Evolutionary conservation across 2,797 vertebrate species (phyloP).

Genomic region (Echiichthys vipera): DNA sequence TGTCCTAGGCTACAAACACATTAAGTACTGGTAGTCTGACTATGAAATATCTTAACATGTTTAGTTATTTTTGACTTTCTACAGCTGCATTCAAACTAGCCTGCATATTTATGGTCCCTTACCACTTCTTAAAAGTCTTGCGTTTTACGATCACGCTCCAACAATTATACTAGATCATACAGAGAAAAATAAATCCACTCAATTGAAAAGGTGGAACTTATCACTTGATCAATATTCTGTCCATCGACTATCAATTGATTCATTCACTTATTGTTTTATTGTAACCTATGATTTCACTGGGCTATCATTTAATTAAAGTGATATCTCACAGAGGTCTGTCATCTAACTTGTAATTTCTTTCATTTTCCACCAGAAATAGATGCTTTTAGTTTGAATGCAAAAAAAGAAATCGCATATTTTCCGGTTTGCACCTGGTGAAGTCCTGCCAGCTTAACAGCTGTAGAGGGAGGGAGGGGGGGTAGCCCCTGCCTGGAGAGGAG

Average conservation of each 20-base stretch:
- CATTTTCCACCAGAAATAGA: not conserved
- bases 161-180: not conserved
- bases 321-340: not conserved
- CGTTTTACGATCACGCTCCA: not conserved
- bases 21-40: too few species aligned
- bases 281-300: too few species aligned
- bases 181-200: not conserved
- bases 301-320: too few species aligned
- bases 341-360: not conserved
- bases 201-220: not conserved
- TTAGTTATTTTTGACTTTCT: too few species aligned
- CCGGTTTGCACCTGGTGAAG: constrained; percentile 40
- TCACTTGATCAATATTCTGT: not conserved
- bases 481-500: constrained; percentile 63
- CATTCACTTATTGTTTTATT: too few species aligned
- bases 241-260: not conserved
- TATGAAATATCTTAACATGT: too few species aligned
- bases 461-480: constrained; percentile 14
- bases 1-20: too few species aligned
- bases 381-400: constrained; percentile 46
- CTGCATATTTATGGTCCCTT: not conserved
- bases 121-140: not conserved
- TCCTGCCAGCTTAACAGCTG: constrained; percentile 8
- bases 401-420: not conserved
- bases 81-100: too few species aligned